Evolutionary conservation across 1,140 invertebrate species (phyloP).

Genomic region (Trichogramma pretiosum): DNA sequence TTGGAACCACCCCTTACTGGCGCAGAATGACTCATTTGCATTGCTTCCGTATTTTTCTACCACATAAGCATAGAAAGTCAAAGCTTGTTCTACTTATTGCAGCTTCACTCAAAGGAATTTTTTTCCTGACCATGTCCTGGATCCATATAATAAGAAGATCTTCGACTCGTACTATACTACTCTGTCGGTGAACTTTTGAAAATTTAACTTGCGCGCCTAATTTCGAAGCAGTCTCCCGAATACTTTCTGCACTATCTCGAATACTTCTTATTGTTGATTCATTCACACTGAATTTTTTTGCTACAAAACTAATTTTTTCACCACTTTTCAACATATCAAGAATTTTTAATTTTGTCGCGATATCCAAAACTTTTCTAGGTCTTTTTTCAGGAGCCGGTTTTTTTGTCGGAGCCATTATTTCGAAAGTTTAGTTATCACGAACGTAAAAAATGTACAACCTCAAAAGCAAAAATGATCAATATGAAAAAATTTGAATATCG

Average conservation of each 20-base stretch:
- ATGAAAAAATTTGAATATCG: no score
- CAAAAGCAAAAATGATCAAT: no score
- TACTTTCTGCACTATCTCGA: neutral
- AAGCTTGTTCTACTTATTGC: no score
- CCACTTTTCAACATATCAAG: neutral
- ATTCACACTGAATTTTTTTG: neutral
- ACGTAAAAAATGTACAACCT: no score
- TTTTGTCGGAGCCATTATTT: no score
- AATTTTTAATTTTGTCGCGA: neutral
- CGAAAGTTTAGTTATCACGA: no score
- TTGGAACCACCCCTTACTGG: no score
- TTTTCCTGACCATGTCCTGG: neutral
- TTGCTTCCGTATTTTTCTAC: no score
- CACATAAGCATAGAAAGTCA: no score
- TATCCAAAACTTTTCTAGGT: neutral
- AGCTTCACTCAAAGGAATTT: neutral
- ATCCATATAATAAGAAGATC: neutral
- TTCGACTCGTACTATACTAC: neutral
- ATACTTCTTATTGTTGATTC: neutral
- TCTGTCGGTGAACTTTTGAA: neutral
- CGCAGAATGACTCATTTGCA: no score
- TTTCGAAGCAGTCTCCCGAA: neutral
- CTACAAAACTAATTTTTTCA: neutral
- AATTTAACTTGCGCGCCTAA: neutral
- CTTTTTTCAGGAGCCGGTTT: no score